A percentile compares a stretch with the other conserved stretches of the same genome.
Conservation (phyloP, 2,113 vertebrate species). For the Clarias macrocephalus region DNA sequence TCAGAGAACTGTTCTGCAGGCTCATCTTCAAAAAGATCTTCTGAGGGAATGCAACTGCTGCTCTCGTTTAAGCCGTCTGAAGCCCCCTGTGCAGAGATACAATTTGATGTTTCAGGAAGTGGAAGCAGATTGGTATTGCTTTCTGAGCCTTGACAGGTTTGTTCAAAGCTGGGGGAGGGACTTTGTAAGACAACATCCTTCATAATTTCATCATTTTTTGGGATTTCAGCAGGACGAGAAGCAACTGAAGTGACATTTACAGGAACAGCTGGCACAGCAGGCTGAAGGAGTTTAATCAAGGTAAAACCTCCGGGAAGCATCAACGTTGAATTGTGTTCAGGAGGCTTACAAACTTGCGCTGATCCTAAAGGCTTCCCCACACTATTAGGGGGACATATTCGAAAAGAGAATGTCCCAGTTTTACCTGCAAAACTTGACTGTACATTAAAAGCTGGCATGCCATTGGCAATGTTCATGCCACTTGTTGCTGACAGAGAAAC, state of each 20-base stretch:
- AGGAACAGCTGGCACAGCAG: not conserved
- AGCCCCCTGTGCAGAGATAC: not conserved
- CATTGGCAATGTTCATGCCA: conserved; percentile 64
- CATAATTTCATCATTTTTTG: not conserved
- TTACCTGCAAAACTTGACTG: conserved; percentile 66
- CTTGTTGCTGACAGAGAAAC: conserved; percentile 58
- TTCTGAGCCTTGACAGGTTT: not conserved
- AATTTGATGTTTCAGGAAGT: not conserved
- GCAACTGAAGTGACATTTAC: not conserved
- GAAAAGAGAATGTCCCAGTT: conserved; percentile 78
- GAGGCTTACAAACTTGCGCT: conserved; percentile 34
- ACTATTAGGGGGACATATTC: conserved; percentile 77
- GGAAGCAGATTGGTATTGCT: not conserved
- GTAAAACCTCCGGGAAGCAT: conserved; percentile 85
- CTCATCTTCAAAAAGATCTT: not conserved
- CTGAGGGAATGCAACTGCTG: not conserved
- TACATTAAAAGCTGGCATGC: conserved; percentile 70
- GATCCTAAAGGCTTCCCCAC: conserved; percentile 38
- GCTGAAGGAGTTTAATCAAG: conserved; percentile 66
- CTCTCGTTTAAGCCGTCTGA: not conserved
- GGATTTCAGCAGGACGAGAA: not conserved
- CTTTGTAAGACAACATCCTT: not conserved
- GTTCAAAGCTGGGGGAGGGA: not conserved
- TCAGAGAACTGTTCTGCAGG: not conserved
- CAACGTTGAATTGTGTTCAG: conserved; percentile 63